Base-by-base conservation (phyloP, 2,888 invertebrate genomes). In the Chrysolina oricalcia region DNA sequence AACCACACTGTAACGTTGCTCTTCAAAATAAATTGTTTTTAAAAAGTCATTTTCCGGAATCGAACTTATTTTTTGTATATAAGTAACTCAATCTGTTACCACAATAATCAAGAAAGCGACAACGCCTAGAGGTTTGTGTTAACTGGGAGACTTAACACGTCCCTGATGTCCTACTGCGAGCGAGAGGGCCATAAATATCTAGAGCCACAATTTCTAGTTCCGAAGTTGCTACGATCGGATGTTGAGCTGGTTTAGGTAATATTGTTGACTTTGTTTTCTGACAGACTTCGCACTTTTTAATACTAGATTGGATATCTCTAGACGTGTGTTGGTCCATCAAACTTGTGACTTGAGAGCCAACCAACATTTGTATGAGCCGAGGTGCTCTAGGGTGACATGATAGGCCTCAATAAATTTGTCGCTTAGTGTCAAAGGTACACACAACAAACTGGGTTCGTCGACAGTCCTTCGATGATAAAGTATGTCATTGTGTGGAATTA, bases 331-430 rank as follows among this genome's bases (percentile, higher is more conserved):
- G n/a, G n/a, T 68, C 66, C 66, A 69, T 66, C 71, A 71, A 15
- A 71, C 65, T 65, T 71, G 66, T 13, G 19, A 17, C 41, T 70
- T 70, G 15, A 70, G 43, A 17, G 50, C 21, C 15, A 27, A 48
- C 67, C 72, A 69, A 15, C 48, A 70, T 50, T 72, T 72, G 35
- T 53, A 48, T 8, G 41, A 46, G 40, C 66, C 72, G 21, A 72
- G 69, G 69, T 72, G 72, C 6, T 48, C 72, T n/a, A 53, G 21
- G 8, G 48, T 27, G 13, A 40, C 46, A 69, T 73, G 73, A 19
- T 41, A 73, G 11, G 68, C 73, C 15, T 73, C 23, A n/a, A 67
- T 27, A 27, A 68, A 73, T 13, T 23, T 41, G n/a, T 19, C 35
- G 1, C 40, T 41, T 13, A 69, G 50, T 13, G 17, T 56, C 11